phyloP scores from a whole-genome alignment of 2,797 vertebrate species.

The Gallirallus australis region DNA sequence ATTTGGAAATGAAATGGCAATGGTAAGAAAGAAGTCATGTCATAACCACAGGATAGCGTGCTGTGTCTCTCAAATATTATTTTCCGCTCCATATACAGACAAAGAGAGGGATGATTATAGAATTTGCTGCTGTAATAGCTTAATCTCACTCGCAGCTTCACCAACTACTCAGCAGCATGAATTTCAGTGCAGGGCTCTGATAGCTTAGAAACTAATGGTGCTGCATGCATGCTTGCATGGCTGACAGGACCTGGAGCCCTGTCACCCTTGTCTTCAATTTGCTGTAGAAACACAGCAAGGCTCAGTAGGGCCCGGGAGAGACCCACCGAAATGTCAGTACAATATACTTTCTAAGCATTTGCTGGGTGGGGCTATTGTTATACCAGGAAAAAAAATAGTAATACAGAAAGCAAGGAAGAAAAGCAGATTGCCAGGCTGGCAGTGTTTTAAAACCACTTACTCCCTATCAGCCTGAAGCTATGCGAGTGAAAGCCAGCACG shows the following conservation, averaged over 20 bases:
- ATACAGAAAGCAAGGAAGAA: background rate
- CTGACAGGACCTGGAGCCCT: fast-evolving
- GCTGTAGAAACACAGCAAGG: background rate
- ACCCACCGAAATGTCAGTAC: background rate
- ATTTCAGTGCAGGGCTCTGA: background rate
- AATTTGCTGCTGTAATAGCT: background rate
- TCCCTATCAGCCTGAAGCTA: background rate
- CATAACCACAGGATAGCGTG: background rate
- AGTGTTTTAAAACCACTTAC: background rate
- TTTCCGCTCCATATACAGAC: background rate
- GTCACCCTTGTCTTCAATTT: background rate
- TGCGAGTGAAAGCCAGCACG: background rate
- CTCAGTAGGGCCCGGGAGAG: background rate
- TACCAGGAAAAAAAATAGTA: background rate
- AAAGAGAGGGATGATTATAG: background rate
- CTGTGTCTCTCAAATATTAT: background rate
- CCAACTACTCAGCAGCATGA: fast-evolving
- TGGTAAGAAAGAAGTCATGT: background rate
- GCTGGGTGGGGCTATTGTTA: background rate
- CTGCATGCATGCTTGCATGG: fast-evolving
- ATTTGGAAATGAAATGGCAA: background rate
- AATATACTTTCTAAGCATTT: background rate
- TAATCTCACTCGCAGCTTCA: background rate
- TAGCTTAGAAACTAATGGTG: background rate
- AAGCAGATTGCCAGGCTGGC: background rate